Evolutionary conservation across 2,113 vertebrate species (phyloP).

Genomic region (Taxidea taxus): DNA sequence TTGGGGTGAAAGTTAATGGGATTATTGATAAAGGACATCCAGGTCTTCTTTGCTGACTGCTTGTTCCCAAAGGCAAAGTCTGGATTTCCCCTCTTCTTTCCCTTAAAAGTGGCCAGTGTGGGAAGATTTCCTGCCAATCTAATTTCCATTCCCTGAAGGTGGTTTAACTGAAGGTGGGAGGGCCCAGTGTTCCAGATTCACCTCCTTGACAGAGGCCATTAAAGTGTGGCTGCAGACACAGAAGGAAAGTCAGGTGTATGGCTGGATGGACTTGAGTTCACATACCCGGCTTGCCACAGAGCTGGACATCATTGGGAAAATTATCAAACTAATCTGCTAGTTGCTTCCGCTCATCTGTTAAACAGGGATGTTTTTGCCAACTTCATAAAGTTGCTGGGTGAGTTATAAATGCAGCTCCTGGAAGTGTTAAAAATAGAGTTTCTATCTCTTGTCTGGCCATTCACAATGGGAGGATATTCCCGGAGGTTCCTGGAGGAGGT

Average conservation of each 20-base stretch:
- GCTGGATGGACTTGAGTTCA: neutral
- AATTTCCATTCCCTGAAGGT: neutral
- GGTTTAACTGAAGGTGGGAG: neutral
- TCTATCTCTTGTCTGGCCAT: neutral
- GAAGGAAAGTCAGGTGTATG: neutral
- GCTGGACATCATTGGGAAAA: neutral
- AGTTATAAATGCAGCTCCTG: neutral
- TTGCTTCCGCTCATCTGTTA: neutral
- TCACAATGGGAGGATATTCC: neutral
- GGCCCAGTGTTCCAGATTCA: neutral
- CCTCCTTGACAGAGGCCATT: rapidly evolving
- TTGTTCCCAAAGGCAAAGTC: neutral
- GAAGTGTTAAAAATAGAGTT: neutral
- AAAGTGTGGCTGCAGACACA: neutral
- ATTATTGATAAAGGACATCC: neutral
- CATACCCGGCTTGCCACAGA: neutral
- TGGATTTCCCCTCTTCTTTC: neutral
- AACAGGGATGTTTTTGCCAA: neutral
- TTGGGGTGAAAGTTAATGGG: neutral
- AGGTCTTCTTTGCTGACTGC: neutral
- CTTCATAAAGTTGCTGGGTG: neutral
- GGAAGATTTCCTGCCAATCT: neutral
- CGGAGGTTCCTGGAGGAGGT: neutral
- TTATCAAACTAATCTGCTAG: neutral
- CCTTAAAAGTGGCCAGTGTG: neutral